Conservation (phyloP, 2,797 vertebrate species). For the Danio albolineatus region DNA sequence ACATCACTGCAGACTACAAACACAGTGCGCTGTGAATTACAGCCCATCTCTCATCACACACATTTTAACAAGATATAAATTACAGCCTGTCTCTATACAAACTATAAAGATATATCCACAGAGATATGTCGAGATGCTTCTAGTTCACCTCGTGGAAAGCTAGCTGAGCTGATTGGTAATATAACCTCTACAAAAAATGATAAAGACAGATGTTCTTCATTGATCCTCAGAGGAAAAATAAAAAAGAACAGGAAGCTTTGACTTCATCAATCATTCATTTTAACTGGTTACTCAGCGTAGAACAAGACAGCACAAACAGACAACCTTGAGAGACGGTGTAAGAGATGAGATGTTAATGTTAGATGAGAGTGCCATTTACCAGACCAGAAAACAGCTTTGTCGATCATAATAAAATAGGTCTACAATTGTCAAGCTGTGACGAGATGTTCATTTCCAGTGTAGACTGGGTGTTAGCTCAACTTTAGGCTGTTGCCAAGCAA, state of each 20-base stretch:
- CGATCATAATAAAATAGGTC: background rate
- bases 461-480: background rate
- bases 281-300: conserved; percentile 7
- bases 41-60: conserved; percentile 56
- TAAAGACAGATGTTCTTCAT: conserved; percentile 10
- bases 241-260: conserved; percentile 5
- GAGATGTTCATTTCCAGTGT: background rate
- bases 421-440: background rate
- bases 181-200: background rate
- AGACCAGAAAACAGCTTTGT: background rate
- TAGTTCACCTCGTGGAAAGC: background rate
- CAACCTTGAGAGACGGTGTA: background rate
- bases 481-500: conserved; percentile 1
- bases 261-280: conserved; percentile 17
- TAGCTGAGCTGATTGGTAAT: background rate
- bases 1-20: conserved; percentile 62
- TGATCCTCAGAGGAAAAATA: conserved; percentile 22
- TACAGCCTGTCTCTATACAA: conserved; percentile 11
- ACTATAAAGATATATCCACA: background rate
- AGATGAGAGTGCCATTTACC: background rate
- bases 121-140: background rate
- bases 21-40: conserved; percentile 71
- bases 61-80: conserved; percentile 62
- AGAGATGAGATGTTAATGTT: background rate
- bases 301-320: conserved; percentile 13